Evolutionary conservation across 2,797 vertebrate genomes (phyloP), one percentile per base, ranked within the genome.

Genomic region (Neosilurus hyrtlii): DNA sequence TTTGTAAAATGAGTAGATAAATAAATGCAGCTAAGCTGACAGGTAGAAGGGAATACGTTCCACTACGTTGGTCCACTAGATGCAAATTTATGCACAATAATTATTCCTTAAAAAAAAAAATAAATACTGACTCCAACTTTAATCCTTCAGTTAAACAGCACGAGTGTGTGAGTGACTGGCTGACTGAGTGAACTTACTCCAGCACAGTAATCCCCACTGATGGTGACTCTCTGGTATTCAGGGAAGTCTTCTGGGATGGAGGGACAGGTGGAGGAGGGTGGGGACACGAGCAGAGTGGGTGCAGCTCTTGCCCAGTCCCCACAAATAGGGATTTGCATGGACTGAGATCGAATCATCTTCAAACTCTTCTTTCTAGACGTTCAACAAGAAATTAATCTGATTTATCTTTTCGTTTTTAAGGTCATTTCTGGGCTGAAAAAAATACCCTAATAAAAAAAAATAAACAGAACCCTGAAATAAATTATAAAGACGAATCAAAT

Each of bases 181-280:
- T 2, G 57, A 59, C 6, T 43, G 37, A n/a, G 11, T 1, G 6
- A 37, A 81, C 96, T 96, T 95, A 98, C 97, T 95, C 97, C 97
- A 0, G 97, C 97, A 90, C 97, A 99, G 94, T 98, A 98, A 90
- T 99, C 97, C 62, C 97, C 97, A 71, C 96, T 96, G 91, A 99
- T 97, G 86, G 96, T 96, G 82, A 99, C 97, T 90, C 97, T 95
- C 94, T 99, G 97, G 89, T 96, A 99, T 54, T 99, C 97, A 2
- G 93, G 96, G 79, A 95, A 92, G 78, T 87, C 85, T 63, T 93
- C 92, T 14, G 89, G 81, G 66, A 91, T 51, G 22, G 22, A 4
- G 2, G 90, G 78, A 2, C 90, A 87, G 0, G 82, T 89, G 0
- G 91, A 89, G n/a, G 89, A 52, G 8, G 8, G 43, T 43, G 95